Evolutionary conservation across 1,140 invertebrate genomes (phyloP).

Genomic region (Polyergus mexicanus): DNA sequence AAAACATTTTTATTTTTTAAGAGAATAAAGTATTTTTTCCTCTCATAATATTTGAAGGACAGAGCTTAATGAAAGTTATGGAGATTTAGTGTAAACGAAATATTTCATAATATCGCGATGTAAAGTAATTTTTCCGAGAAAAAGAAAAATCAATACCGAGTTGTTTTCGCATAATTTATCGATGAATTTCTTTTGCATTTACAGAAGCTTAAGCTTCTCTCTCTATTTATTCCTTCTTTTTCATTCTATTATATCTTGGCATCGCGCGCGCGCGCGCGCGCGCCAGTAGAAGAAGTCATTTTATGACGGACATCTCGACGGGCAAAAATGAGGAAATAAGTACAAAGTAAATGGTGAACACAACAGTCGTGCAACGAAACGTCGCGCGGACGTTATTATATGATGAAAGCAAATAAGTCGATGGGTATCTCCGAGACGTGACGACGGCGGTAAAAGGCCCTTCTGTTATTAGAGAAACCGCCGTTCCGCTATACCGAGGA

Average conservation of each 20-base stretch:
- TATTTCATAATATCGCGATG: not conserved
- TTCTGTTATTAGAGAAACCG: constrained; percentile 52
- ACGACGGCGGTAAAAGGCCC: constrained; percentile 34
- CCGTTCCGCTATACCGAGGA: constrained; percentile 18
- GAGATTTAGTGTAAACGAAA: not conserved
- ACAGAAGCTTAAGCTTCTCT: constrained; percentile 20
- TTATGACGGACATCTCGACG: constrained; percentile 35
- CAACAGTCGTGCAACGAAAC: constrained; percentile 50
- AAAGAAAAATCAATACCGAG: not conserved
- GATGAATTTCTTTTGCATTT: constrained; percentile 19
- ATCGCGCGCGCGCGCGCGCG: no score
- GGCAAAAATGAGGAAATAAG: constrained; percentile 62
- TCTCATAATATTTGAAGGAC: not conserved
- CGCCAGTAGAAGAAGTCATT: constrained; percentile 44
- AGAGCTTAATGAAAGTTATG: not conserved
- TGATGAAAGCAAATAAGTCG: constrained; percentile 62
- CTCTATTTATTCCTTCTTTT: not conserved
- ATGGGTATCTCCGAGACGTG: constrained; percentile 42
- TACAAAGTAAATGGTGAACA: constrained; percentile 50
- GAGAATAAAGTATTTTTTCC: not conserved
- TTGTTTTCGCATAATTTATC: not conserved
- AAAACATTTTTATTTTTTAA: not conserved
- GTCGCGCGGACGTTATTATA: constrained; percentile 53
- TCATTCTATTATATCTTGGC: not conserved
- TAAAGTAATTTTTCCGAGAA: not conserved